Evolutionary conservation across 2,113 vertebrate genomes (phyloP).

Genomic region (Tetrax tetrax): DNA sequence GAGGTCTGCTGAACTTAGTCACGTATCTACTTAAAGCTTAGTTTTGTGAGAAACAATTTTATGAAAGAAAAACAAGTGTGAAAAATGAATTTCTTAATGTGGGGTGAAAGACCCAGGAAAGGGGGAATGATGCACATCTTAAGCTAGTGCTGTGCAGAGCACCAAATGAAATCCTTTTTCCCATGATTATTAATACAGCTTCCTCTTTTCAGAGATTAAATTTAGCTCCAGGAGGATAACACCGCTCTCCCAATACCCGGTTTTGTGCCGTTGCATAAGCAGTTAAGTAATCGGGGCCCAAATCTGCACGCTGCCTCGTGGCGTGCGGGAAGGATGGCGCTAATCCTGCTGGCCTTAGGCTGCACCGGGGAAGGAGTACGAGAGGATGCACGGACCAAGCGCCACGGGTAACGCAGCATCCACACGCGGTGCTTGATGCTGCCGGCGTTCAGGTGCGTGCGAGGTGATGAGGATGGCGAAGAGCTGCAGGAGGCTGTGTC

Average conservation of each 20-base stretch:
- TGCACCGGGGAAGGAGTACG: neutral
- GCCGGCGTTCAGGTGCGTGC: rapidly evolving
- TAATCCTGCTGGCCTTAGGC: neutral
- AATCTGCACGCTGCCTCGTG: neutral
- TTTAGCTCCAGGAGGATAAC: neutral
- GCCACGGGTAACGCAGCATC: neutral
- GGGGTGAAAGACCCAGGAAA: neutral
- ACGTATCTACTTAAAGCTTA: neutral
- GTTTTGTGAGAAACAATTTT: neutral
- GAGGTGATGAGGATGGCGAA: neutral
- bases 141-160: neutral
- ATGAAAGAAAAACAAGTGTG: neutral
- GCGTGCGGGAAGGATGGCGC: neutral
- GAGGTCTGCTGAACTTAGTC: neutral
- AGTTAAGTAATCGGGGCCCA: neutral
- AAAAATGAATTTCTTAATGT: neutral
- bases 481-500: neutral
- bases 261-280: neutral
- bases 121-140: neutral
- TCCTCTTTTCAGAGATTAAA: neutral
- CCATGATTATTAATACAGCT: rapidly evolving
- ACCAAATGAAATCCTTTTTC: neutral
- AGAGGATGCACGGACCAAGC: rapidly evolving
- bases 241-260: neutral
- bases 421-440: neutral